phyloP scores from a whole-genome alignment of 1,140 invertebrate genomes.

The Drosophila bifasciata region DNA sequence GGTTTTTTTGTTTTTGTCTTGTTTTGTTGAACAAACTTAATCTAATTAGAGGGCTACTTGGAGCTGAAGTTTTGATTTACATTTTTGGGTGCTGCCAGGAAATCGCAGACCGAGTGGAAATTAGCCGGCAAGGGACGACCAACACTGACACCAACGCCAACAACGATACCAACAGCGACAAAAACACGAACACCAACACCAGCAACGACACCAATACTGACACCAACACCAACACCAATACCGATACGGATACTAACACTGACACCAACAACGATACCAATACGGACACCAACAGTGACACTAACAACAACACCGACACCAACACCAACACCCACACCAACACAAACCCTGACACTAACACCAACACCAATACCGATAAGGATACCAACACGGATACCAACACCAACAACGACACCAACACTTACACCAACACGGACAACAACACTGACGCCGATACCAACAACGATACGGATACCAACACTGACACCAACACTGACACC shows the following conservation, averaged over 20 bases:
- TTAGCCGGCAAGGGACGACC: constrained; percentile 24
- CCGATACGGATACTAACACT: background rate
- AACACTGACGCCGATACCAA: background rate
- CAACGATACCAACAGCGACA: background rate
- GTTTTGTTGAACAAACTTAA: constrained; percentile 44
- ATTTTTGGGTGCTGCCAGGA: constrained; percentile 46
- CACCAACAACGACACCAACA: background rate
- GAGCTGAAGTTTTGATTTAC: constrained; percentile 73
- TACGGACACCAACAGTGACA: background rate
- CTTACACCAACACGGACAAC: too few relatives aligned
- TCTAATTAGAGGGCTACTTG: constrained; percentile 73
- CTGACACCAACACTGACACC: background rate
- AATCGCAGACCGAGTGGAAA: constrained; percentile 23
- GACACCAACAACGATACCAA: background rate
- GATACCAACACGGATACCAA: too few relatives aligned
- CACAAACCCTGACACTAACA: too few relatives aligned
- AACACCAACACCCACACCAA: background rate
- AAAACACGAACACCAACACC: background rate
- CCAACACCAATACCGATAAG: background rate
- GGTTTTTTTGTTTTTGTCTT: too few relatives aligned
- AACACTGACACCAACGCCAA: background rate
- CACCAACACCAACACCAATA: background rate
- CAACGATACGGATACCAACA: background rate
- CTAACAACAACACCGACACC: background rate
- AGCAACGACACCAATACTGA: background rate